Percentiles rank a stretch among this genome's conserved stretches.
Evolutionary conservation across 2,797 vertebrate genomes (phyloP).

Genomic region (Spondyliosoma cantharus): DNA sequence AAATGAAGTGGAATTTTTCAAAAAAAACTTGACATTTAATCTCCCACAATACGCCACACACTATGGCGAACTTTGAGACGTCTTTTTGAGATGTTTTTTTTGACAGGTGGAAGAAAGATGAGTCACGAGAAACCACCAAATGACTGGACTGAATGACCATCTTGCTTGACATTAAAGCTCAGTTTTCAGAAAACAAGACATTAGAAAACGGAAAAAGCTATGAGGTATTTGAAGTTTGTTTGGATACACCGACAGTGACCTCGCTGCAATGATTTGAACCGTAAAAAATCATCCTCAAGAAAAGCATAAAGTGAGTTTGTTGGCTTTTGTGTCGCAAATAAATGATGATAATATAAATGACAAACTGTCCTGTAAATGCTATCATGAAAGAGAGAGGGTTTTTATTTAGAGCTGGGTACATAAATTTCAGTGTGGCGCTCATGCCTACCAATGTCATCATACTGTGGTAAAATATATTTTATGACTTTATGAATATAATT

Average conservation of each 20-base stretch:
- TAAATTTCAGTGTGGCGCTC: neutral
- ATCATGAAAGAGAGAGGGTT: neutral
- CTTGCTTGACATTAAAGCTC: neutral
- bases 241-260: neutral
- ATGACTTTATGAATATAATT: neutral
- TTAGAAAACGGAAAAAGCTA: neutral
- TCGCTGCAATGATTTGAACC: neutral
- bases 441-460: neutral
- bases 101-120: constrained; percentile 4
- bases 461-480: neutral
- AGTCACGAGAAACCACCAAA: neutral
- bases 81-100: neutral
- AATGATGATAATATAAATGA: neutral
- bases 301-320: constrained; percentile 5
- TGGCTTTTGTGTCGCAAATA: neutral
- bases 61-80: neutral
- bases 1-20: too few species aligned
- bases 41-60: too few species aligned
- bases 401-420: neutral
- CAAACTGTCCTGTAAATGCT: constrained; percentile 6
- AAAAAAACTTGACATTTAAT: too few species aligned
- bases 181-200: constrained; percentile 10
- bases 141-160: neutral
- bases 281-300: neutral
- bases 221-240: neutral